phyloP scores from a whole-genome alignment of 2,888 invertebrate genomes.

The Xylota segnis region DNA sequence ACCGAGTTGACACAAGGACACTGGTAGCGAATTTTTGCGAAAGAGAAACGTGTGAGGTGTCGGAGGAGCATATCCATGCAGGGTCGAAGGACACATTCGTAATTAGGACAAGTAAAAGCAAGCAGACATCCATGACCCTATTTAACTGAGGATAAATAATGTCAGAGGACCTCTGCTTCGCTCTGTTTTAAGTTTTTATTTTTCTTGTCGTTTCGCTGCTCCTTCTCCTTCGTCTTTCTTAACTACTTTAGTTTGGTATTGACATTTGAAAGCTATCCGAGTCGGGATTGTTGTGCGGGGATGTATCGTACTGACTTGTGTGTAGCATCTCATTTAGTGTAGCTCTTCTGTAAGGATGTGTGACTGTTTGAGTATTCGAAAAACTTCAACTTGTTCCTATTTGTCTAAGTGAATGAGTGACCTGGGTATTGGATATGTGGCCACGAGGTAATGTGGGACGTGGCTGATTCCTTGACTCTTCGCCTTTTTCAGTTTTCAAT shows the following conservation, averaged over 20 bases:
- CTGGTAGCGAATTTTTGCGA: conserved; percentile 10
- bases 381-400: not conserved
- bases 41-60: not conserved
- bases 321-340: not conserved
- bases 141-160: conserved; percentile 66
- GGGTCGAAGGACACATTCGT: conserved; percentile 68
- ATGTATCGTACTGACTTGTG: conserved; percentile 16
- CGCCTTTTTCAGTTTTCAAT: conserved; percentile 14
- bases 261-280: conserved; percentile 69
- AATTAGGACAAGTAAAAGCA: conserved; percentile 71
- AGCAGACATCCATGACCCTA: conserved; percentile 75
- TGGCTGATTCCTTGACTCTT: not conserved
- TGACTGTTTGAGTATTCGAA: not conserved
- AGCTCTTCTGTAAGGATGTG: not conserved
- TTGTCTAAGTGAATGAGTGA: conserved; percentile 21
- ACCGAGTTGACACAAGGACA: conserved; percentile 28
- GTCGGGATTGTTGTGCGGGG: conserved; percentile 15
- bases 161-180: conserved; percentile 41
- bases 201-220: not conserved
- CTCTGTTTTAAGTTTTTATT: not conserved
- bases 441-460: not conserved
- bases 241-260: conserved; percentile 47
- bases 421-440: not conserved
- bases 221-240: conserved; percentile 7
- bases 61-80: conserved; percentile 7